Base-by-base conservation (phyloP, 2,797 vertebrate species). In the Smutsia gigantea region DNA sequence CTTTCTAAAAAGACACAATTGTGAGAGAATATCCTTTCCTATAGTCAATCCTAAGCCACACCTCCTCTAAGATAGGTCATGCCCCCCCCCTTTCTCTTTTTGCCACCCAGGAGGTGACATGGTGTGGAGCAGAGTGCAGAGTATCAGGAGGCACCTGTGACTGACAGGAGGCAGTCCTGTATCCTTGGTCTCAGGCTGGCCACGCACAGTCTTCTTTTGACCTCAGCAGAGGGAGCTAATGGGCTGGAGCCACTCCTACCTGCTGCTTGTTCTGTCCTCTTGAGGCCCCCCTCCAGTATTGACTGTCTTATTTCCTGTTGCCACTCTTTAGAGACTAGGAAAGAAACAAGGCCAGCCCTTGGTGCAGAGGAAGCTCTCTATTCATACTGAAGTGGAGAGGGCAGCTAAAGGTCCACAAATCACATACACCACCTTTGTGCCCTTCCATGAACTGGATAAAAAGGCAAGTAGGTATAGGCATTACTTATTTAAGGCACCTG, bases 1-100 rank as follows among this genome's bases (percentile, higher is more conserved):
- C 25, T 49, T 79, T 69, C 90, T 85, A 82, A 72, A 88, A 64
- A 31, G 7, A 86, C 23, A 59, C 25, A 77, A 91, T 23, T 69
- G 11, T 7, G 2, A 68, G 2, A 57, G 31, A 84, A 64, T 42
- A 51, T 31, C 19, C 27, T 91, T 74, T 90, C 7, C 51, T 81
- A 49, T 55, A 79, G 17, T 55, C 42, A 37, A 21, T 71, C 25
- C 21, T 53, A 72, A 92, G 55, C 23, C 31, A 42, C 2, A 6
- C 66, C 31, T 77, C 17, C 10, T 59, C 25, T 77, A 31, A 18
- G 21, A 37, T 1, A 77, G 23, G 5, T 11, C 49, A 59, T 12
- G 64, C 46, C 2, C 87, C 79, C 75, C 61, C n/a, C n/a, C n/a
- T 66, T 93, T 59, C 19, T 37, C 34, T 13, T 27, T 49, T 51